Conservation (phyloP, 2,797 vertebrate genomes). For the Enteromius thamalakanensis region DNA sequence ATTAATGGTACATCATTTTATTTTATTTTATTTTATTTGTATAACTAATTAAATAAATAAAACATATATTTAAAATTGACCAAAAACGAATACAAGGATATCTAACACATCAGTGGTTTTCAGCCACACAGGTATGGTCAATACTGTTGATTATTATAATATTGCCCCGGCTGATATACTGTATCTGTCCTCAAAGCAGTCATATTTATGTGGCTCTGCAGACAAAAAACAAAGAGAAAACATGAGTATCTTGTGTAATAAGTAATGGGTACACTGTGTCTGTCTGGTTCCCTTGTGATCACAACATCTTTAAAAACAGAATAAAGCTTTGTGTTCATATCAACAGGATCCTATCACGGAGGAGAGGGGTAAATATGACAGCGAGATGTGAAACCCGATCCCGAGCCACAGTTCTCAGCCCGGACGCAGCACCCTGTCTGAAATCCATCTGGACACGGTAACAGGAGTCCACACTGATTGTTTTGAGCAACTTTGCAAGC, state of each 20-base stretch:
- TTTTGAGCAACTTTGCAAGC: constrained; percentile 67
- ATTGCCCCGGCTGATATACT: background rate
- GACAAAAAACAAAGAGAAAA: constrained; percentile 20
- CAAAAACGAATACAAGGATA: background rate
- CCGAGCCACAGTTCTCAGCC: constrained; percentile 48
- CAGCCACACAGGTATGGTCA: background rate
- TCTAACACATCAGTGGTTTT: background rate
- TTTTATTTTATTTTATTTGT: too few relatives aligned
- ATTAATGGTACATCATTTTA: too few relatives aligned
- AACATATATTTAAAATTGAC: background rate
- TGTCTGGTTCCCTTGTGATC: constrained; percentile 49
- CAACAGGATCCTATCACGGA: constrained; percentile 53
- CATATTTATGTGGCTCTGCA: constrained; percentile 27
- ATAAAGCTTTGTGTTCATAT: constrained; percentile 54
- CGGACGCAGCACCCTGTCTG: constrained; percentile 59
- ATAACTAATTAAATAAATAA: background rate
- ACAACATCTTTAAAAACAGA: constrained; percentile 58
- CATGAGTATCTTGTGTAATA: constrained; percentile 43
- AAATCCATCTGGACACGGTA: constrained; percentile 70
- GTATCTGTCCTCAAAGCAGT: background rate
- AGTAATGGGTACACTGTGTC: constrained; percentile 46
- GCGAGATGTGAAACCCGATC: constrained; percentile 55
- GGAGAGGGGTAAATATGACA: constrained; percentile 57
- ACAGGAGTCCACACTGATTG: constrained; percentile 71
- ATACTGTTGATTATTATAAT: too few relatives aligned